These are phyloP conservation scores for Anorthoa munda DNA, from an alignment of 2,888 invertebrate genomes.

Conservation along the genomic window DNA sequence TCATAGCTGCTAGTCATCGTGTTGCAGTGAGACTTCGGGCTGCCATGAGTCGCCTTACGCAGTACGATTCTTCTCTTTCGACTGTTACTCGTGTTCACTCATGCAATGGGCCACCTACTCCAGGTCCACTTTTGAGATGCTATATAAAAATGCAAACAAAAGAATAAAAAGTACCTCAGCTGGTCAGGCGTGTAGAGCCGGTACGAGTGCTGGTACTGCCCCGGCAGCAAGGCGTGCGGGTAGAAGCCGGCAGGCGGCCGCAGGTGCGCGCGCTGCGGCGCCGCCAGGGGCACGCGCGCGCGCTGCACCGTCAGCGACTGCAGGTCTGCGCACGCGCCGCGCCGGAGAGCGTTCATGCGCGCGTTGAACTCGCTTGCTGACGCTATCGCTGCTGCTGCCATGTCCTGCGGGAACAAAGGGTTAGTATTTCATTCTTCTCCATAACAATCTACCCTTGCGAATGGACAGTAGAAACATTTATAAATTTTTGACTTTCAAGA, in stretches of 20 bases:
- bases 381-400: constrained; percentile 95
- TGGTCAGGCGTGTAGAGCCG: constrained; percentile 95
- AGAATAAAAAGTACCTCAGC: constrained; percentile 83
- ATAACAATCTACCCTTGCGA: too few species aligned
- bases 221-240: constrained; percentile 98
- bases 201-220: constrained; percentile 98
- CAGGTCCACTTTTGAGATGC: too few species aligned
- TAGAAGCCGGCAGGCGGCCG: constrained; percentile 92
- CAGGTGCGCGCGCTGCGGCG: constrained; percentile 85
- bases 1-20: too few species aligned
- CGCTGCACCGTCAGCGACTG: constrained; percentile 97
- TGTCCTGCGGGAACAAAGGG: constrained; percentile 86
- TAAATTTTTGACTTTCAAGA: too few species aligned
- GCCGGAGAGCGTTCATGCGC: constrained; percentile 94
- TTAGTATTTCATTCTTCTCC: too few species aligned
- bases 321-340: constrained; percentile 96
- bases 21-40: too few species aligned
- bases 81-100: too few species aligned
- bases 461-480: too few species aligned
- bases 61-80: too few species aligned
- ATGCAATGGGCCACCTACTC: too few species aligned
- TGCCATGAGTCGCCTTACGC: too few species aligned
- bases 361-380: constrained; percentile 97
- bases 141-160: too few species aligned
- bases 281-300: constrained; percentile 80